Base-by-base conservation (phyloP, 2,888 invertebrate species). In the Ernsta delagoae region DNA sequence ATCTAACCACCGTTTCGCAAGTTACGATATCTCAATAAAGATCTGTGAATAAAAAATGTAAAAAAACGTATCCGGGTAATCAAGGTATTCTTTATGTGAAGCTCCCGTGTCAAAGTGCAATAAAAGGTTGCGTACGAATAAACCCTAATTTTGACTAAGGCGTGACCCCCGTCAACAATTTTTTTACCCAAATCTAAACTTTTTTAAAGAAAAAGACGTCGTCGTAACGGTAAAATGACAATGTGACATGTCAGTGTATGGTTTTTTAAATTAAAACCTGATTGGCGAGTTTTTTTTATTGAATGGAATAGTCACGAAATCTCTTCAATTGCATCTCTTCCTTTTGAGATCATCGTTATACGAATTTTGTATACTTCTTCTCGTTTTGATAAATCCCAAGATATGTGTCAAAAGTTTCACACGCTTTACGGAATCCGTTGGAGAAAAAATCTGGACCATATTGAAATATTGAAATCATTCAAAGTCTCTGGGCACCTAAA, bases 151-250 rank as follows among this genome's bases (percentile, higher is more conserved):
- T 92, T 75, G 88, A 89, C 88, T 84, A 75, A 83, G 90, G 88
- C 88, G 89, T 93, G 92, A 92, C 92, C 93, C 92, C 91, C 88
- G 88, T 92, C 92, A 91, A 89, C 89, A 84, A 75, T 86, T 88
- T 90, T 90, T 89, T 90, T 77, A 59, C 56, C 70, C 73, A 72
- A 84, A 87, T 84, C 86, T 88, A 87, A 87, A 88, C 86, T 88
- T 92, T 92, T 90, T 89, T 83, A 79, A 75, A 75, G 59, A 78
- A 85, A 88, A 88, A 83, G 81, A 74, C 74, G 78, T 77, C 74
- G 83, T 87, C 74, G 83, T 87, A 92, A 91, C 91, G 90, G 91
- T 86, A 84, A 84, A 83, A 79, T 83, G 76, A 87, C 85, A 88
- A 88, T 80, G 79, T 80, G 81, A 84, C 81, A 88, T 88, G 90